Base-by-base conservation (phyloP, 2,888 invertebrate species). In the Drosophila neotestacea region DNA sequence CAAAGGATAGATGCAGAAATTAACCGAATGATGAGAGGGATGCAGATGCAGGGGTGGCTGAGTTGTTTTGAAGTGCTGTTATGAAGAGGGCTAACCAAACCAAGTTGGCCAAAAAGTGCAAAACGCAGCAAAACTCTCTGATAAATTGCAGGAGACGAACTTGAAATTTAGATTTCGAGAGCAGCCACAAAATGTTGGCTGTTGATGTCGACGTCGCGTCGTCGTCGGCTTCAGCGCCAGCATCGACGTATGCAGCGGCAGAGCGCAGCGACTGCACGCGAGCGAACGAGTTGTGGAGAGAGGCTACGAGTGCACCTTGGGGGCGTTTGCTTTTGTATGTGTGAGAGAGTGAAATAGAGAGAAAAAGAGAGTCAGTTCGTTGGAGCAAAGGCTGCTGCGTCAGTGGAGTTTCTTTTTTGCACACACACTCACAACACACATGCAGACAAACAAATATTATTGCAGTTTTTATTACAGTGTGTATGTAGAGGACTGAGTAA, bases 101-200 rank as follows among this genome's bases (percentile, higher is more conserved):
- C 54, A 64, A 77, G 62, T 70, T 64, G 66, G 64, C 66, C 68
- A 66, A 70, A 76, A 69, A 72, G 55, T 51, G 58, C 54, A 77
- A 74, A 74, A 75, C 61, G 63, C 51, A 61, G 56, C 63, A 55
- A 54, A 69, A 54, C 69, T 80, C 83, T 70, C 80, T 74, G 86
- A 77, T 80, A 76, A 79, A 78, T 76, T 71, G 68, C 73, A 79
- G 76, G 81, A 89, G 90, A 85, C 89, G 89, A 88, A 88, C 88
- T 88, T 88, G 88, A 88, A 88, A 88, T 88, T 88, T 89, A 89
- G 89, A 88, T 82, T 84, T 88, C 72, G 85, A 84, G 88, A 88
- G 85, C 78, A 77, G 73, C 72, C 72, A 60, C 83, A 81, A 69
- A 81, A 63, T 71, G 77, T 52, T 54, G 63, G 59, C 51, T 48